phyloP scores from a whole-genome alignment of 1,140 invertebrate species.

The Drosophila mauritiana region DNA sequence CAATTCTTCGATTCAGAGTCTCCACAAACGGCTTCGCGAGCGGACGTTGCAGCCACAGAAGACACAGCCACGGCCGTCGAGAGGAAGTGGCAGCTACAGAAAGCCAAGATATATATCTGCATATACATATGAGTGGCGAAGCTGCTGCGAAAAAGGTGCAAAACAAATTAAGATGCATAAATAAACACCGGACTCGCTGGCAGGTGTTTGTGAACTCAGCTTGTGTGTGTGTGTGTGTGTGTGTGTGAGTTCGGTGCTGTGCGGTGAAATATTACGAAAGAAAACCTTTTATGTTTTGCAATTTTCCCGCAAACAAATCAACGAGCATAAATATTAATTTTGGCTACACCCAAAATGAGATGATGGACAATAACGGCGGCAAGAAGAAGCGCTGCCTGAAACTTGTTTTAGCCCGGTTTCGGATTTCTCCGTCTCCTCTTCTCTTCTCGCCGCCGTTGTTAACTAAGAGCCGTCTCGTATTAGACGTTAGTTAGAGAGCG shows the following conservation, averaged over 20 bases:
- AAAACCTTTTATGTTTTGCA: conserved; percentile 49
- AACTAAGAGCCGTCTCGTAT: conserved; percentile 30
- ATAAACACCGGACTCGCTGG: conserved; percentile 37
- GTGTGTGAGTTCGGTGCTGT: conserved; percentile 6
- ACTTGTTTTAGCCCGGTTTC: conserved; percentile 36
- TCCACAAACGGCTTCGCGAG: conserved; percentile 68
- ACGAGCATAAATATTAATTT: conserved; percentile 50
- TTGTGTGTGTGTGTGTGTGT: conserved; percentile 2
- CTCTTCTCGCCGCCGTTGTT: conserved; percentile 26
- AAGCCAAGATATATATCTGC: conserved; percentile 20
- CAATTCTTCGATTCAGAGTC: conserved; percentile 59
- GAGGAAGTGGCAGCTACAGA: conserved; percentile 37
- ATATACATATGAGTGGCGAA: conserved; percentile 6
- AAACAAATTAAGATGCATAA: conserved; percentile 44
- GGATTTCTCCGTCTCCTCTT: conserved; percentile 27
- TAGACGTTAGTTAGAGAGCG: conserved; percentile 25
- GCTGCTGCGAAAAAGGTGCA: conserved; percentile 55
- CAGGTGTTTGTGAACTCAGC: conserved; percentile 26
- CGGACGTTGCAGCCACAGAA: conserved; percentile 55
- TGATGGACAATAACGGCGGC: conserved; percentile 23
- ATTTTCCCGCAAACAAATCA: conserved; percentile 45
- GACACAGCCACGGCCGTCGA: conserved; percentile 10
- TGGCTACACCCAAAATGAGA: conserved; percentile 45
- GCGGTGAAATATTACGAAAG: conserved; percentile 48
- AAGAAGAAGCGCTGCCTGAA: conserved; percentile 27